These are phyloP conservation scores for Dolichallabes microphthalmus DNA, from an alignment of 2,113 vertebrate genomes.

Conservation along the genomic window DNA sequence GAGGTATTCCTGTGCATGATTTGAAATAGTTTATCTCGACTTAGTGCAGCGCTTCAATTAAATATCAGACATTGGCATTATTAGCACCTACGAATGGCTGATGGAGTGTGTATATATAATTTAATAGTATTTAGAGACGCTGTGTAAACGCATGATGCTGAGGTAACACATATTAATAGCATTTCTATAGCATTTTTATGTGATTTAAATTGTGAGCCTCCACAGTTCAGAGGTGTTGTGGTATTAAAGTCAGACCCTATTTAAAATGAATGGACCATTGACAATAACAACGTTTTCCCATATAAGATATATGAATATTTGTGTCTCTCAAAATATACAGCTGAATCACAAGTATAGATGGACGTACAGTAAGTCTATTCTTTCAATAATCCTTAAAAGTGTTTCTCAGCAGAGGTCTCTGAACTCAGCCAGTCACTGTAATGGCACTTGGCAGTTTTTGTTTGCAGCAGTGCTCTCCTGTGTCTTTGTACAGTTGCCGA, in stretches of 20 bases:
- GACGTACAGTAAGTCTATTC: conserved; percentile 6
- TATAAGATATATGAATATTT: conserved; percentile 15
- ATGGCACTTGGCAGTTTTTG: conserved; percentile 91
- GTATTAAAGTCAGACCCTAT: conserved; percentile 55
- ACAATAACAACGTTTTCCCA: conserved; percentile 47
- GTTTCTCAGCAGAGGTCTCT: conserved; percentile 59
- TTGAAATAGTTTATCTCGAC: conserved; percentile 78
- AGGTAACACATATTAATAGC: conserved; percentile 71
- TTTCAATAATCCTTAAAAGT: conserved; percentile 34
- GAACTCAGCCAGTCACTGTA: conserved; percentile 83
- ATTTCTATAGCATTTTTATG: conserved; percentile 61
- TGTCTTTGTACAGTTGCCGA: conserved; percentile 89
- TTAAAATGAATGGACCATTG: conserved; percentile 52
- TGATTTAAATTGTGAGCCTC: conserved; percentile 69
- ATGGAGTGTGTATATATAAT: conserved; percentile 70
- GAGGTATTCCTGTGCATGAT: conserved; percentile 69
- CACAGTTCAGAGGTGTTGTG: conserved; percentile 57
- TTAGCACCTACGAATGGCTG: conserved; percentile 69
- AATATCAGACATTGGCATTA: conserved; percentile 76
- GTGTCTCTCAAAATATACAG: conserved; percentile 10
- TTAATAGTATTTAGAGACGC: conserved; percentile 73
- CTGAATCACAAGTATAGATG: conserved; percentile 1
- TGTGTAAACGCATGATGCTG: conserved; percentile 69
- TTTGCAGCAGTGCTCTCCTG: conserved; percentile 85
- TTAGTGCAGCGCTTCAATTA: conserved; percentile 71